A percentile compares a stretch with the other conserved stretches of the same genome.
Evolutionary conservation across 2,888 invertebrate species (phyloP).

Genomic region (Netelia virgata): DNA sequence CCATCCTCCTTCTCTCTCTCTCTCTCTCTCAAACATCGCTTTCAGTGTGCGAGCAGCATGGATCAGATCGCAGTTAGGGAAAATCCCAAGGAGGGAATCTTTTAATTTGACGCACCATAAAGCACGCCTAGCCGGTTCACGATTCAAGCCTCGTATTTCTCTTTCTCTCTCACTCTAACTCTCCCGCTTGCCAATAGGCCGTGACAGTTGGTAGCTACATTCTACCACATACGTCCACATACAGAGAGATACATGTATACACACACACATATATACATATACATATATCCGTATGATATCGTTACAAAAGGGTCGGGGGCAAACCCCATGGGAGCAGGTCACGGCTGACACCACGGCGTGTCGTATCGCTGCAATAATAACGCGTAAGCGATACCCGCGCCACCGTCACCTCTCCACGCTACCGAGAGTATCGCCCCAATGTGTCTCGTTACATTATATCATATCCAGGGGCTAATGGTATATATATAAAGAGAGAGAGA

Average conservation of each 20-base stretch:
- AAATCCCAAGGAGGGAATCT: constrained; percentile 82
- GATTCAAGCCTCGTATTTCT: constrained; percentile 55
- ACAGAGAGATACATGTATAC: background rate
- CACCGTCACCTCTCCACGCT: constrained; percentile 65
- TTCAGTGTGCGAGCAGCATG: constrained; percentile 53
- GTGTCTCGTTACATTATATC: constrained; percentile 74
- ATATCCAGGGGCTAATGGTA: constrained; percentile 53
- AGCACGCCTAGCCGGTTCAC: constrained; percentile 79
- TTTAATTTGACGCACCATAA: constrained; percentile 85
- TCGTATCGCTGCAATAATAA: constrained; percentile 85
- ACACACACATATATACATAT: background rate
- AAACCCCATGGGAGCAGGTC: constrained; percentile 82
- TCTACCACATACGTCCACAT: constrained; percentile 62
- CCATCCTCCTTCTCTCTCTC: constrained; percentile 22
- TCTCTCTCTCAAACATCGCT: constrained; percentile 5
- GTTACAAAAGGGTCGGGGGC: constrained; percentile 62
- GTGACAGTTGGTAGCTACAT: constrained; percentile 83
- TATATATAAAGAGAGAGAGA: constrained; percentile 8
- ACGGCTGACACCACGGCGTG: constrained; percentile 83
- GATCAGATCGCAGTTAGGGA: constrained; percentile 82
- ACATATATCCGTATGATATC: constrained; percentile 77
- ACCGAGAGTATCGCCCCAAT: constrained; percentile 73
- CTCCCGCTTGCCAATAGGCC: constrained; percentile 67
- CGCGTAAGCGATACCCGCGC: constrained; percentile 83
- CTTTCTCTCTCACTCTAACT: constrained; percentile 32